These are phyloP conservation scores for Poeciliopsis infans DNA, from an alignment of 2,797 vertebrate genomes.

Conservation along the genomic window DNA sequence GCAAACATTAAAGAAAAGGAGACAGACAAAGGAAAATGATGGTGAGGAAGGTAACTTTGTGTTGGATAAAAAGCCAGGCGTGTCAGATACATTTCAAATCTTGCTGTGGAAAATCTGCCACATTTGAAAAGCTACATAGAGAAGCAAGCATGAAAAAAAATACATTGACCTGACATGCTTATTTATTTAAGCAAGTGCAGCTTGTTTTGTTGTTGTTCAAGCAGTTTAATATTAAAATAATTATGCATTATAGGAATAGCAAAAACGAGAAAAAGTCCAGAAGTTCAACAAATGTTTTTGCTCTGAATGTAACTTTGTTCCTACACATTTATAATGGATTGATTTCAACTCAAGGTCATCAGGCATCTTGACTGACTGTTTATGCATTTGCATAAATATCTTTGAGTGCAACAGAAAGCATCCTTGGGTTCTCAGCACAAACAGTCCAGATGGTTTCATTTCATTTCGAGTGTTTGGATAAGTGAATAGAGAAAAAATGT, in stretches of 20 bases:
- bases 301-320: conserved; percentile 16
- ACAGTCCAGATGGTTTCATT: background rate
- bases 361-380: conserved; percentile 10
- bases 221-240: conserved; percentile 35
- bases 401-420: conserved; percentile 14
- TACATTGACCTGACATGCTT: conserved; percentile 5
- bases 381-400: conserved; percentile 15
- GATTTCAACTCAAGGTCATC: conserved; percentile 20
- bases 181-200: conserved; percentile 2
- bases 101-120: conserved; percentile 21
- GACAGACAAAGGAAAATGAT: conserved; percentile 45
- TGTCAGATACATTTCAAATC: conserved; percentile 34
- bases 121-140: conserved; percentile 25
- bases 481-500: no score
- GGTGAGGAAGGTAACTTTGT: conserved; percentile 37
- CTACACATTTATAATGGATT: conserved; percentile 35
- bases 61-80: conserved; percentile 25
- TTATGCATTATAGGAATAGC: conserved; percentile 27
- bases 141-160: conserved; percentile 18
- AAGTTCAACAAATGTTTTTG: conserved; percentile 34
- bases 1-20: conserved; percentile 3
- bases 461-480: background rate
- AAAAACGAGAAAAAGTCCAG: conserved; percentile 30
- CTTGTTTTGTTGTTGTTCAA: conserved; percentile 6
- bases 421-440: background rate